These are phyloP conservation scores for Beaufortia kweichowensis DNA, from an alignment of 2,113 vertebrate genomes.

Conservation along the genomic window DNA sequence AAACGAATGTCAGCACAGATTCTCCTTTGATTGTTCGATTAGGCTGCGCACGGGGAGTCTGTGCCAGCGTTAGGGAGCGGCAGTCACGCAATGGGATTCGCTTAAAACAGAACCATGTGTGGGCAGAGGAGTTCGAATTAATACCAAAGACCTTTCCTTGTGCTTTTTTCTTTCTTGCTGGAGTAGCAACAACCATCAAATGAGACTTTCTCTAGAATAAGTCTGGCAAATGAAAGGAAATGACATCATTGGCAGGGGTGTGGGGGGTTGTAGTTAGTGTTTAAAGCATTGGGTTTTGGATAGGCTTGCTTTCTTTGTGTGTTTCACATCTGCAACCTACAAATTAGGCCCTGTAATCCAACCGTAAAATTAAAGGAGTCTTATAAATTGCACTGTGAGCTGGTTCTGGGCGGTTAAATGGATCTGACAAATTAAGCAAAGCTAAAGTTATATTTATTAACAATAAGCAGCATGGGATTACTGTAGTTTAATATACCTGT, in stretches of 20 bases:
- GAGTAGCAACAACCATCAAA: slow-evolving; percentile 62
- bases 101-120: slow-evolving; percentile 74
- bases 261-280: slow-evolving; percentile 59
- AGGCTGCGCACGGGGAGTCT: slow-evolving; percentile 41
- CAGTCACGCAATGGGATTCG: slow-evolving; percentile 64
- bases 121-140: slow-evolving; percentile 66
- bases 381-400: slow-evolving; percentile 21
- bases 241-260: slow-evolving; percentile 36
- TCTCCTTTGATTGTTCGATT: slow-evolving; percentile 64
- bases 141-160: slow-evolving; percentile 62
- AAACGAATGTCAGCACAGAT: slow-evolving; percentile 64
- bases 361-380: slow-evolving; percentile 49
- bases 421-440: background rate
- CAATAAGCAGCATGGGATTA: background rate
- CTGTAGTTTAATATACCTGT: too few species aligned
- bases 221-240: slow-evolving; percentile 67
- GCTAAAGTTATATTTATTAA: too few species aligned
- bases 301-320: slow-evolving; percentile 27
- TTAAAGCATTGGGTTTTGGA: slow-evolving; percentile 38
- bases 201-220: slow-evolving; percentile 58
- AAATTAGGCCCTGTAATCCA: slow-evolving; percentile 35
- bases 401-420: background rate
- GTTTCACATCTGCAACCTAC: slow-evolving; percentile 51
- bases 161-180: slow-evolving; percentile 47
- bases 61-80: slow-evolving; percentile 65